These are phyloP conservation scores for Coreius guichenoti DNA, from an alignment of 2,797 vertebrate genomes.

Conservation along the genomic window DNA sequence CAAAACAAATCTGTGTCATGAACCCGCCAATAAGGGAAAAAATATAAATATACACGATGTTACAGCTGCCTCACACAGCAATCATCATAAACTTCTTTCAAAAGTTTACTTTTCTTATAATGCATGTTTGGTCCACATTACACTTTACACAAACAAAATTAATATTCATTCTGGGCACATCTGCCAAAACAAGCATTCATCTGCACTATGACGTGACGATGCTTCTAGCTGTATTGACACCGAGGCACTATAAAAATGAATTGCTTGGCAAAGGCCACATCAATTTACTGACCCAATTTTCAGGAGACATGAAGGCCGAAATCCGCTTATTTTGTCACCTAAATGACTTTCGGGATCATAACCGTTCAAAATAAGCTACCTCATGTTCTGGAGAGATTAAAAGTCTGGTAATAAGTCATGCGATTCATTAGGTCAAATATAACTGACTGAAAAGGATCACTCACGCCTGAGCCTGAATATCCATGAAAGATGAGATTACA, in stretches of 20 bases:
- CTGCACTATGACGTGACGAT: constrained; percentile 57
- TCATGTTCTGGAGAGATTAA: constrained; percentile 40
- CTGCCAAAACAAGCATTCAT: constrained; percentile 65
- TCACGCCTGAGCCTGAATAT: background rate
- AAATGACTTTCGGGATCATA: constrained; percentile 64
- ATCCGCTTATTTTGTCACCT: constrained; percentile 64
- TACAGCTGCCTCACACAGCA: constrained; percentile 55
- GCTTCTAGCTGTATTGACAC: constrained; percentile 69
- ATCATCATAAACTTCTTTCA: constrained; percentile 57
- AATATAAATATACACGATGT: constrained; percentile 22
- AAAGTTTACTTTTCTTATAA: constrained; percentile 54
- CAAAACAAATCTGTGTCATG: constrained; percentile 46
- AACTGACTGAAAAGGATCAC: constrained; percentile 1
- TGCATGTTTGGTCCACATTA: constrained; percentile 41
- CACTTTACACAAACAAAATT: constrained; percentile 57
- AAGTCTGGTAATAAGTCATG: constrained; percentile 47
- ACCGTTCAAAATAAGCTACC: constrained; percentile 48
- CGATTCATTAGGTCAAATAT: constrained; percentile 40
- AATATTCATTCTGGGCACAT: constrained; percentile 67
- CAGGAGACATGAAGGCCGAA: constrained; percentile 62
- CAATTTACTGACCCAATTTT: constrained; percentile 76
- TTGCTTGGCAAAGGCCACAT: constrained; percentile 66
- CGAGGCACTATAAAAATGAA: constrained; percentile 65
- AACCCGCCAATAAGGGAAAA: constrained; percentile 51
- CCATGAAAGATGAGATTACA: constrained; percentile 13